Conservation (phyloP, 2,113 vertebrate species). For the Pseudorasbora parva region DNA sequence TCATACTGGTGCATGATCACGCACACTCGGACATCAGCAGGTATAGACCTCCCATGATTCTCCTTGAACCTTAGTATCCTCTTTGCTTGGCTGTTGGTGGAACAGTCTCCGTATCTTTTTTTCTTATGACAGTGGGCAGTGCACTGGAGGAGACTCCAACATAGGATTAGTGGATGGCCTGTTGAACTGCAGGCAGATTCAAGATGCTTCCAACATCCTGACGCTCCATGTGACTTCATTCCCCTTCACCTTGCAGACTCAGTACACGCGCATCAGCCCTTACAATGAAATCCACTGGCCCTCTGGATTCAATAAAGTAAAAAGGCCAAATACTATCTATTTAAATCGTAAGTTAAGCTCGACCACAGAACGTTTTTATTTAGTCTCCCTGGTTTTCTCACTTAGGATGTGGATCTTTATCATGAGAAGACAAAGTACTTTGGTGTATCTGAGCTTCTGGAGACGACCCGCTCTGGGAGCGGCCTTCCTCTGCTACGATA, state of each 20-base stretch:
- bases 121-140: slow-evolving; percentile 63
- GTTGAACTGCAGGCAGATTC: slow-evolving; percentile 91
- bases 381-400: not conserved
- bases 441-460: slow-evolving; percentile 91
- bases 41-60: slow-evolving; percentile 65
- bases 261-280: slow-evolving; percentile 83
- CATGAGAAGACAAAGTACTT: slow-evolving; percentile 92
- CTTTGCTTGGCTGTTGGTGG: slow-evolving; percentile 20
- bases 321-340: not conserved
- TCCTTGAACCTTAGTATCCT: not conserved
- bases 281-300: slow-evolving; percentile 80
- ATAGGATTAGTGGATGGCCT: slow-evolving; percentile 88
- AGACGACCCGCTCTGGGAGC: slow-evolving; percentile 88
- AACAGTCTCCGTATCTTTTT: slow-evolving; percentile 23
- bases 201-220: slow-evolving; percentile 91
- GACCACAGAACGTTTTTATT: not conserved
- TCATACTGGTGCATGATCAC: slow-evolving; percentile 94
- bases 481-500: slow-evolving; percentile 90
- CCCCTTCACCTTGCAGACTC: slow-evolving; percentile 94
- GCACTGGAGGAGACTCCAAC: slow-evolving; percentile 71
- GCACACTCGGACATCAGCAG: slow-evolving; percentile 95
- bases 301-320: slow-evolving; percentile 77
- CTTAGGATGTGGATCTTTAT: slow-evolving; percentile 88
- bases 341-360: not conserved
- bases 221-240: slow-evolving; percentile 95